Evolutionary conservation across 2,797 vertebrate species (phyloP).

Genomic region (Microchirus variegatus): DNA sequence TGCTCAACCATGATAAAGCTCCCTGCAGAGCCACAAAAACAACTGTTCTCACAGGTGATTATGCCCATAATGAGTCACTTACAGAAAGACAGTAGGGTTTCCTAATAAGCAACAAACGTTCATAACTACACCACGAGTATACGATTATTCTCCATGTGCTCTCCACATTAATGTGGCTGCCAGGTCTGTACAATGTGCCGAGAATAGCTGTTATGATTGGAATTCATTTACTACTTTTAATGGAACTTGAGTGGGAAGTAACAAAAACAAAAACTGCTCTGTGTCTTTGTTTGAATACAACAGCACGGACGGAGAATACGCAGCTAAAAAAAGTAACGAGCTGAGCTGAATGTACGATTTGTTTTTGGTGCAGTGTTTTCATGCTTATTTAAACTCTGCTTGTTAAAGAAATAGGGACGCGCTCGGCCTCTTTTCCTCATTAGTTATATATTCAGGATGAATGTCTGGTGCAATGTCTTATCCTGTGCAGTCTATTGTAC

Average conservation of each 20-base stretch:
- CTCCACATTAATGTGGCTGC: conserved; percentile 14
- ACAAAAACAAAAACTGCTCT: conserved; percentile 47
- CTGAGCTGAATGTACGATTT: conserved; percentile 36
- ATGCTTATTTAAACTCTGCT: no score
- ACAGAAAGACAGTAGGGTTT: conserved; percentile 19
- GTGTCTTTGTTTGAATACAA: conserved; percentile 45
- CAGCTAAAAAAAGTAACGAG: conserved; percentile 50
- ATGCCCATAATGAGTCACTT: not conserved
- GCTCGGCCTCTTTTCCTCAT: no score
- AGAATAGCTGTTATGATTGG: conserved; percentile 52
- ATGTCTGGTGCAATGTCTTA: no score
- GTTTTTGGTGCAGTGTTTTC: no score
- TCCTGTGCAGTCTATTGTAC: no score
- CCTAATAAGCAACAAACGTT: conserved; percentile 20
- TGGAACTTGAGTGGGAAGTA: conserved; percentile 50
- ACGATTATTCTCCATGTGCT: conserved; percentile 25
- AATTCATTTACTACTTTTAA: conserved; percentile 48
- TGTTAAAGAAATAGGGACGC: no score
- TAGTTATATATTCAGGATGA: no score
- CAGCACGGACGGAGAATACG: conserved; percentile 32
- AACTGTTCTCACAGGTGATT: not conserved
- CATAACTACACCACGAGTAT: conserved; percentile 9
- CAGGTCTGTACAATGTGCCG: conserved; percentile 39
- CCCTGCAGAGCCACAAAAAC: conserved; percentile 1
- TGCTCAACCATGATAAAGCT: conserved; percentile 2